A percentile compares a stretch with the other conserved stretches of the same genome.
phyloP scores from a whole-genome alignment of 2,113 vertebrate species.

The Scophthalmus maximus region DNA sequence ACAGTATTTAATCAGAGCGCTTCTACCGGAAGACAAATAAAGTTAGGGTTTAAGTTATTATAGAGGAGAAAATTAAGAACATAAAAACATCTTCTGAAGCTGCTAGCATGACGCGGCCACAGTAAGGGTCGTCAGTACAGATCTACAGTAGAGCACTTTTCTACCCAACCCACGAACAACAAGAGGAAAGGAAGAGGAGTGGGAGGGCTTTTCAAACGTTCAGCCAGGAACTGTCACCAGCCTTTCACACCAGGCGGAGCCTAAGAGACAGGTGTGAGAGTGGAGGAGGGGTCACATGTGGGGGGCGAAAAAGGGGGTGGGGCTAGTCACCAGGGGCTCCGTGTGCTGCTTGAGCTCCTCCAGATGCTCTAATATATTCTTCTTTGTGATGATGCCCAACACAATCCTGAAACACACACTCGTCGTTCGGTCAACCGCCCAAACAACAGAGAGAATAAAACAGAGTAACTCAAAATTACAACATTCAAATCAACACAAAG shows the following conservation, averaged over 20 bases:
- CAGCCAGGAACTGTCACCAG: conserved; percentile 63
- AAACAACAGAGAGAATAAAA: conserved; percentile 37
- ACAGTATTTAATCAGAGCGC: no score
- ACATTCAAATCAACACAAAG: conserved; percentile 29
- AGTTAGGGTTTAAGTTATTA: no score
- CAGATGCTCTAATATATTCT: conserved; percentile 99
- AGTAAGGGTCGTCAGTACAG: no score
- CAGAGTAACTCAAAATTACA: conserved; percentile 18
- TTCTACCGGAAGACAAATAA: no score
- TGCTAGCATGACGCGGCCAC: no score
- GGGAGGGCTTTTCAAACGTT: conserved; percentile 9
- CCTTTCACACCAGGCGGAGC: conserved; percentile 82
- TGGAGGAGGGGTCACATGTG: conserved; percentile 85
- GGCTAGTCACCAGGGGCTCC: conserved; percentile 98
- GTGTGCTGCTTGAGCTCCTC: conserved; percentile 97
- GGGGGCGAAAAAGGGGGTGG: conserved; percentile 64
- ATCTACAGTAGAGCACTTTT: no score
- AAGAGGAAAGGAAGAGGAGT: conserved; percentile 19
- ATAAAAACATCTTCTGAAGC: no score
- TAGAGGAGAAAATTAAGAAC: no score
- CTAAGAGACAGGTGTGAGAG: conserved; percentile 73
- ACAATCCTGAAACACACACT: conserved; percentile 99
- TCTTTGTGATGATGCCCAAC: conserved; percentile 99
- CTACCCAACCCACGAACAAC: conserved; percentile 46
- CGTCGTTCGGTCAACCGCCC: conserved; percentile 86